phyloP scores from a whole-genome alignment of 1,140 invertebrate species.

The Heliconius nattereri region DNA sequence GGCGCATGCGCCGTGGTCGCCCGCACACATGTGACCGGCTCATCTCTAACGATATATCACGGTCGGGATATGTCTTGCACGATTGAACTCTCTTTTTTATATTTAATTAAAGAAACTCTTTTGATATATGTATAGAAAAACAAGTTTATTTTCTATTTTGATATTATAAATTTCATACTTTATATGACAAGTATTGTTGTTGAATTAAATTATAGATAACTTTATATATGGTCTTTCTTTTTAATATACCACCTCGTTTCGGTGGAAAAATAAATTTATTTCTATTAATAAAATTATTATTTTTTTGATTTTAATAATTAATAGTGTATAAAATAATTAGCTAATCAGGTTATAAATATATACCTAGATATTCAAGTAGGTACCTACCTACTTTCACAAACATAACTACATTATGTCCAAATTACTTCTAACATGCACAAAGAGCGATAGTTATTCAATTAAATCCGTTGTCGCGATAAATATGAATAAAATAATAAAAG shows the following conservation, averaged over 20 bases:
- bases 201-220: not conserved
- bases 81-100: conserved; percentile 29
- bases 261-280: no score
- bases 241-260: not conserved
- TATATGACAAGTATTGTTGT: not conserved
- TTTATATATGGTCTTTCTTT: not conserved
- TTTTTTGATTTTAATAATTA: no score
- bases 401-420: not conserved
- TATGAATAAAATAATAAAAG: not conserved
- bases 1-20: conserved; percentile 66
- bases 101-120: conserved; percentile 24
- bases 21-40: conserved; percentile 62
- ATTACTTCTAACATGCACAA: not conserved
- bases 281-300: no score
- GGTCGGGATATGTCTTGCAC: conserved; percentile 22
- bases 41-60: conserved; percentile 41
- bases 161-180: not conserved
- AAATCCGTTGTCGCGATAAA: not conserved
- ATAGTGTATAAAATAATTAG: no score
- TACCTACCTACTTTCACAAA: no score
- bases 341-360: no score
- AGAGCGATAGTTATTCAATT: not conserved
- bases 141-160: conserved; percentile 2
- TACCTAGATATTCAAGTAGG: no score
- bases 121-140: not conserved